Conservation (phyloP, 37 sponge, comb jelly and placozoan species). For the Amphimedon queenslandica region DNA sequence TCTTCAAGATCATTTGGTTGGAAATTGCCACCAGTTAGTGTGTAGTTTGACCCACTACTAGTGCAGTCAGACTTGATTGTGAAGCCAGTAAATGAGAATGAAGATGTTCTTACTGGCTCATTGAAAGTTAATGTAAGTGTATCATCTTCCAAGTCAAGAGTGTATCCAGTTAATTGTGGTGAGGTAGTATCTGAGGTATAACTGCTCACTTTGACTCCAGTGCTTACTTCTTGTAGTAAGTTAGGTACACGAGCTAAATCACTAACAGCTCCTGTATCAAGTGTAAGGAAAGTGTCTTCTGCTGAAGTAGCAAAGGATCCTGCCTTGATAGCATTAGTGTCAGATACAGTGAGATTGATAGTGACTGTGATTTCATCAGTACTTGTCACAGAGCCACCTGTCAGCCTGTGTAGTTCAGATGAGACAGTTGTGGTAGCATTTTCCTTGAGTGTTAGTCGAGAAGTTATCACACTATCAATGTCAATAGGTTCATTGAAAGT, state of each 20-base stretch:
- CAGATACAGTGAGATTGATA: constrained; percentile 54
- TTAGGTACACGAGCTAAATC: constrained; percentile 66
- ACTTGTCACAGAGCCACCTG: constrained; percentile 47
- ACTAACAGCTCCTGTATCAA: constrained; percentile 42
- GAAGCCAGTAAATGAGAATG: constrained; percentile 64
- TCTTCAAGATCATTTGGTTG: constrained; percentile 31
- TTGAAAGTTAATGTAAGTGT: constrained; percentile 61
- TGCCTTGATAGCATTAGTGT: constrained; percentile 75
- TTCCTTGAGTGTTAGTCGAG: constrained; percentile 57
- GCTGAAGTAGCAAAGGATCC: constrained; percentile 41
- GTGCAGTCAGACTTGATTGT: constrained; percentile 55
- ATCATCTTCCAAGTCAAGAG: constrained; percentile 60
- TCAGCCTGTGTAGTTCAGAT: constrained; percentile 49
- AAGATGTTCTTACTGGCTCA: constrained; percentile 73
- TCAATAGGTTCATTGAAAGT: constrained; percentile 78
- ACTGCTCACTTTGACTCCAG: constrained; percentile 23
- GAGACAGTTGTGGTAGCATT: neutral
- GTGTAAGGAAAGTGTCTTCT: constrained; percentile 57
- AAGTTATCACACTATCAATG: constrained; percentile 11
- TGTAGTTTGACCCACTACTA: constrained; percentile 14
- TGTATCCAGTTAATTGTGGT: constrained; percentile 47
- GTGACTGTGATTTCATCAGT: constrained; percentile 48
- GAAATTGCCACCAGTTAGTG: constrained; percentile 65
- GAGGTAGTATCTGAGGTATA: constrained; percentile 66
- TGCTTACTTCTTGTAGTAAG: constrained; percentile 35